Conservation (phyloP, 2,113 vertebrate species). For the Fregetta grallaria region DNA sequence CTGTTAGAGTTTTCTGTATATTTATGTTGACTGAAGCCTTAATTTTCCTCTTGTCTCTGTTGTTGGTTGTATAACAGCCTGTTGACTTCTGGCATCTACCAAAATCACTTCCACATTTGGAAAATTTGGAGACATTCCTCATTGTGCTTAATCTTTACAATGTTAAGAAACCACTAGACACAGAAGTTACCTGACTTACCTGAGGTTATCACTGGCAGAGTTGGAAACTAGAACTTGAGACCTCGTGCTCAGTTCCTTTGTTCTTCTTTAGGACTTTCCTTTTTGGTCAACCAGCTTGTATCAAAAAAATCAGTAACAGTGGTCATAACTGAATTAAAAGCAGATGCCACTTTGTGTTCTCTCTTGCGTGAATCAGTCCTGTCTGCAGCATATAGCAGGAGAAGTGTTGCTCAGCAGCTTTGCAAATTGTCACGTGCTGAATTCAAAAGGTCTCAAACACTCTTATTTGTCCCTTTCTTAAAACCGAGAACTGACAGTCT, state of each 20-base stretch:
- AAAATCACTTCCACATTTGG: neutral
- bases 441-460: neutral
- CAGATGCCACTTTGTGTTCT: neutral
- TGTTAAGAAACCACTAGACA: neutral
- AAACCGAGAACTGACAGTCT: neutral
- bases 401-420: neutral
- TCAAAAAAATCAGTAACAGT: accelerated
- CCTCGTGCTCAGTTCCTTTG: neutral
- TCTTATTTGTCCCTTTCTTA: neutral
- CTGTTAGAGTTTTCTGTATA: neutral
- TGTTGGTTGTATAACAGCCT: neutral
- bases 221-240: neutral
- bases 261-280: neutral
- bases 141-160: neutral
- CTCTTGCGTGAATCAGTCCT: neutral
- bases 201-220: neutral
- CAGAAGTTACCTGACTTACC: neutral
- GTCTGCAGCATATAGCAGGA: neutral
- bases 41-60: neutral
- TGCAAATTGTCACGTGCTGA: neutral
- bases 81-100: neutral
- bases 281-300: neutral
- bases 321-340: neutral
- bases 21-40: neutral
- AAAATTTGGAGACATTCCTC: neutral